Conservation (phyloP, 1,140 invertebrate genomes). For the Luehdorfia chinensis region DNA sequence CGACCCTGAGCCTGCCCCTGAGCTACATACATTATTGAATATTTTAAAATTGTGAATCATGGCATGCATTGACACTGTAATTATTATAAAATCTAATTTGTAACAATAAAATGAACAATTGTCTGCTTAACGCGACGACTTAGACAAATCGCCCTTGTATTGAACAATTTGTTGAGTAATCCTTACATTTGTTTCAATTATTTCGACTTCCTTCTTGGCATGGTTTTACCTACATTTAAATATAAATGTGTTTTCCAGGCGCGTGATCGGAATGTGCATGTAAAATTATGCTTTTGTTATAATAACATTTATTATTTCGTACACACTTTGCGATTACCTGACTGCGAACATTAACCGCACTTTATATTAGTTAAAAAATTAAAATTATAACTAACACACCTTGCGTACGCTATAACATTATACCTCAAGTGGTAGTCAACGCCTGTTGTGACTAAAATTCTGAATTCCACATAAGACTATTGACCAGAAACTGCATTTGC, state of each 20-base stretch:
- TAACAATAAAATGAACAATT: constrained; percentile 57
- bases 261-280: constrained; percentile 53
- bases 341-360: no score
- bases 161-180: constrained; percentile 75
- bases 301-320: constrained; percentile 13
- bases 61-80: no score
- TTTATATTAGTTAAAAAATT: no score
- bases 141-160: constrained; percentile 73
- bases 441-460: no score
- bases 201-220: constrained; percentile 53
- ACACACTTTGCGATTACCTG: constrained; percentile 1
- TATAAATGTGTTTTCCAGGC: constrained; percentile 45
- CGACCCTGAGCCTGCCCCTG: no score
- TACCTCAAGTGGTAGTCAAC: no score
- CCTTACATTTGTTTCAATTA: constrained; percentile 76
- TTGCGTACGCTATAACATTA: no score
- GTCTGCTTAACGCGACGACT: constrained; percentile 45
- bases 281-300: constrained; percentile 23
- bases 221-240: constrained; percentile 59
- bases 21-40: no score
- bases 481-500: no score
- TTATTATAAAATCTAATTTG: constrained; percentile 31
- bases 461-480: no score
- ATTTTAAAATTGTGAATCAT: no score
- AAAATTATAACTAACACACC: no score